These are phyloP conservation scores for Rotaria socialis DNA, from an alignment of 2,888 invertebrate genomes.

Conservation along the genomic window DNA sequence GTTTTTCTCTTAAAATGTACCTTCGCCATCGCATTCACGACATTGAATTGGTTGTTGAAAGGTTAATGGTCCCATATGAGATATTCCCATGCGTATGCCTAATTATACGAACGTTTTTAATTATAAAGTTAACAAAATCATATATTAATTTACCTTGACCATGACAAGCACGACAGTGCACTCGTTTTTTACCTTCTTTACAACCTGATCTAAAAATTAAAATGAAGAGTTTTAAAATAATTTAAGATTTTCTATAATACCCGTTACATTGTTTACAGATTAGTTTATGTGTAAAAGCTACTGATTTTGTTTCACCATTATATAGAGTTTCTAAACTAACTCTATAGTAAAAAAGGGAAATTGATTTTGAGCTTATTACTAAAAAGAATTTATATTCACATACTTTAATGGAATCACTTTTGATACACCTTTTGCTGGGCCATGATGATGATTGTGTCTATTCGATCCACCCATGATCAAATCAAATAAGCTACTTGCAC, in stretches of 20 bases:
- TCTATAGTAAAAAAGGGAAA: slow-evolving; percentile 56
- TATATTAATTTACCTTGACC: slow-evolving; percentile 66
- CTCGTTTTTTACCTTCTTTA: slow-evolving; percentile 66
- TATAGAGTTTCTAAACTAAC: slow-evolving; percentile 84
- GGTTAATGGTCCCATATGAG: not conserved
- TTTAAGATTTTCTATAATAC: slow-evolving; percentile 55
- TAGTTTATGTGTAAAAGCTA: slow-evolving; percentile 76
- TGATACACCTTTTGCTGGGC: not conserved
- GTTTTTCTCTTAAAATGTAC: slow-evolving; percentile 46
- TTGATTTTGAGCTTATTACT: no score
- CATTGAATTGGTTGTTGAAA: slow-evolving; percentile 54
- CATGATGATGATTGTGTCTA: not conserved
- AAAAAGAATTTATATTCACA: no score
- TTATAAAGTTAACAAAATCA: not conserved
- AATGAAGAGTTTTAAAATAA: not conserved
- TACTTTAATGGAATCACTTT: not conserved
- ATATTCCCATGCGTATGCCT: not conserved
- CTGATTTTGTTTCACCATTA: slow-evolving; percentile 77
- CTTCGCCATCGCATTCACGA: slow-evolving; percentile 64
- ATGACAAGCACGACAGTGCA: slow-evolving; percentile 70
- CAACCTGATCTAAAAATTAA: slow-evolving; percentile 64
- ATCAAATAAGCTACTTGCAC: slow-evolving; percentile 3
- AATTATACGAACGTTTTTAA: no score
- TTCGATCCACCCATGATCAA: not conserved
- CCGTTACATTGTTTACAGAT: slow-evolving; percentile 75